Conservation (phyloP, 2,113 vertebrate species). For the Melanocharis versteri region DNA sequence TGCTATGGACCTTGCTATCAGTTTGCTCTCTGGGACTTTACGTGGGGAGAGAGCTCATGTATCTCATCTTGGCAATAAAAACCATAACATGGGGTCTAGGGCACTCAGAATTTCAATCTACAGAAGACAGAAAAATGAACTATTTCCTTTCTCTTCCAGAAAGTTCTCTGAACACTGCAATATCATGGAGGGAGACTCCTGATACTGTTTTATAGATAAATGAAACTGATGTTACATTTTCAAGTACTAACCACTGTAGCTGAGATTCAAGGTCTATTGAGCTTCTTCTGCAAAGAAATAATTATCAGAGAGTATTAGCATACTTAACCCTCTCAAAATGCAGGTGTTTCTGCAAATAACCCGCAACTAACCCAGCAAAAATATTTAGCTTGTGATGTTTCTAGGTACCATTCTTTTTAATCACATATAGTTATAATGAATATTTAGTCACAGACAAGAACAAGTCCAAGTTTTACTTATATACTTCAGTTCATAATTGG, state of each 20-base stretch:
- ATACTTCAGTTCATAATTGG: background rate
- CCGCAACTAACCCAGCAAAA: background rate
- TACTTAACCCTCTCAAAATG: background rate
- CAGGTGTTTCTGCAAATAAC: background rate
- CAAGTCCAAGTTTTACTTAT: background rate
- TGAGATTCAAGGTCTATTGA: background rate
- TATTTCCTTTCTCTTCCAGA: background rate
- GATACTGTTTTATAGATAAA: background rate
- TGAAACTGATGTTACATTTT: background rate
- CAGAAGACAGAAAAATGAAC: background rate
- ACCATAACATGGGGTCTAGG: fast-evolving
- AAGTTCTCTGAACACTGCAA: background rate
- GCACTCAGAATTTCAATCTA: background rate
- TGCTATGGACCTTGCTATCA: background rate
- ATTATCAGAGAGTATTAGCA: background rate
- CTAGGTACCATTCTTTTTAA: background rate
- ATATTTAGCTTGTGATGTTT: background rate
- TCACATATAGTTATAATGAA: background rate
- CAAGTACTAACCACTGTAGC: background rate
- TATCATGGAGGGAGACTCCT: background rate
- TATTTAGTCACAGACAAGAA: background rate
- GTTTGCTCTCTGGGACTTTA: background rate
- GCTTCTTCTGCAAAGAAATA: background rate
- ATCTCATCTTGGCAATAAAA: background rate
- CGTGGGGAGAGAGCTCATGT: background rate